These are phyloP conservation scores for Colistium nudipinnis DNA, from an alignment of 2,113 vertebrate genomes.

Conservation along the genomic window DNA sequence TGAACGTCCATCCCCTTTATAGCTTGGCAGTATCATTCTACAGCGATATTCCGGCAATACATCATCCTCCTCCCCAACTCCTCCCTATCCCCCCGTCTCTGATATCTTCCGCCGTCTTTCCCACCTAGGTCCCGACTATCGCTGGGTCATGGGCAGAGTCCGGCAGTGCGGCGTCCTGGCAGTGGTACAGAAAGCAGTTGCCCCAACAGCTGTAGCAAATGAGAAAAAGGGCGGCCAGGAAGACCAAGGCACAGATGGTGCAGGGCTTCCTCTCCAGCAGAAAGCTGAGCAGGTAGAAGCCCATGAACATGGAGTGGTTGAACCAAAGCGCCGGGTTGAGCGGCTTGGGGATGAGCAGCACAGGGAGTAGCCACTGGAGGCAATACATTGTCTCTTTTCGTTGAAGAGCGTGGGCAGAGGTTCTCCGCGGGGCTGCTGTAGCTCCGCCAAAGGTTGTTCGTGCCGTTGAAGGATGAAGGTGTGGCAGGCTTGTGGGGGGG, in stretches of 20 bases:
- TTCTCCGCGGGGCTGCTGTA: neutral
- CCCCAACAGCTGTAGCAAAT: slow-evolving; percentile 99
- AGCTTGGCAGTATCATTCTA: slow-evolving; percentile 49
- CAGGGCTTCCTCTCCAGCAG: slow-evolving; percentile 98
- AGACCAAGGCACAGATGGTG: slow-evolving; percentile 99
- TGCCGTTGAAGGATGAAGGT: neutral
- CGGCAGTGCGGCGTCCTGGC: slow-evolving; percentile 90
- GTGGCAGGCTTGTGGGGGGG: neutral
- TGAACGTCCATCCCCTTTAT: slow-evolving; percentile 1
- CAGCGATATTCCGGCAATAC: slow-evolving; percentile 1
- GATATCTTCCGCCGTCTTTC: too few species aligned
- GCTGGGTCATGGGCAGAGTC: slow-evolving; percentile 91
- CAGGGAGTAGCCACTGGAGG: slow-evolving; percentile 98
- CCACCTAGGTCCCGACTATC: slow-evolving; percentile 92
- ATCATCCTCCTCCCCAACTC: neutral
- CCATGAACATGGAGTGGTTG: slow-evolving; percentile 99
- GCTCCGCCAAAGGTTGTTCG: neutral
- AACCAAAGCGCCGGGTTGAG: slow-evolving; percentile 99
- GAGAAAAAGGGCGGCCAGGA: slow-evolving; percentile 96
- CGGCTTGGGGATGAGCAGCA: slow-evolving; percentile 98
- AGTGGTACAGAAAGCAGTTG: slow-evolving; percentile 99
- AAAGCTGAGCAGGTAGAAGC: slow-evolving; percentile 99
- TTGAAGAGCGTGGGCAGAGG: neutral
- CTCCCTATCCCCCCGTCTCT: neutral
- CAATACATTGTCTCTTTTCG: slow-evolving; percentile 89